These are phyloP conservation scores for Scleropages formosus DNA, from an alignment of 2,797 vertebrate genomes.

Conservation along the genomic window DNA sequence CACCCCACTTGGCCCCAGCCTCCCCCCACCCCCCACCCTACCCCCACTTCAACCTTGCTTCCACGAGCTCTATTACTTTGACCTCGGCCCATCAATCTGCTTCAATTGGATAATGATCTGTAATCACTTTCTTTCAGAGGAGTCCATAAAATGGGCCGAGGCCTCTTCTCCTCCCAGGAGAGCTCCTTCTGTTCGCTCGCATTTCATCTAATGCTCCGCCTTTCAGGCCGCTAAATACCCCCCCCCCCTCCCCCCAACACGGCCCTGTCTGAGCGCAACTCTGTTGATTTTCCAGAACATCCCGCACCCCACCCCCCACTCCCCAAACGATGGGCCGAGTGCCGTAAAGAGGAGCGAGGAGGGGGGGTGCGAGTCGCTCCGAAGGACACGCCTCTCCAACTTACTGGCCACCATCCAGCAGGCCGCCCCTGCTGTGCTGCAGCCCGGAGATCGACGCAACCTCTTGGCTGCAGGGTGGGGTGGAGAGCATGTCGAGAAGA, in stretches of 20 bases:
- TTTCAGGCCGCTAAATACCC: conserved; percentile 86
- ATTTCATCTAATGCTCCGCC: conserved; percentile 82
- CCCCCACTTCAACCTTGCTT: conserved; percentile 52
- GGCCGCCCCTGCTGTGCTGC: no score
- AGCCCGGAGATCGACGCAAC: no score
- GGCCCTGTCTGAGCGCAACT: conserved; percentile 66
- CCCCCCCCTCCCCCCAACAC: conserved; percentile 86
- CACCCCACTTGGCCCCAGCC: conserved; percentile 55
- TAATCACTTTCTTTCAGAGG: conserved; percentile 99
- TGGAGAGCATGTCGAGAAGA: conserved; percentile 28
- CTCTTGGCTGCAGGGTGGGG: no score
- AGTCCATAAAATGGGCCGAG: conserved; percentile 97
- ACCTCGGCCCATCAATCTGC: conserved; percentile 99
- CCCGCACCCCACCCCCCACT: conserved; percentile 69
- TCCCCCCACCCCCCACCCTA: conserved; percentile 48
- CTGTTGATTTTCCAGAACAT: conserved; percentile 89
- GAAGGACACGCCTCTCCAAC: conserved; percentile 58
- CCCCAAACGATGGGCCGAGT: conserved; percentile 70
- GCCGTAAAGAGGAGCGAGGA: conserved; percentile 76
- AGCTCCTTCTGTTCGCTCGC: conserved; percentile 93
- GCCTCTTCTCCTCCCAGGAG: conserved; percentile 89
- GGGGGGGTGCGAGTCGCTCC: conserved; percentile 63
- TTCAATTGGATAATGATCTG: conserved; percentile 99
- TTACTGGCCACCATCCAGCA: no score
- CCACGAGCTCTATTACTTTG: conserved; percentile 97